These are phyloP conservation scores for Sphaerophoria rueppellii DNA, from an alignment of 2,888 invertebrate genomes.

Conservation along the genomic window DNA sequence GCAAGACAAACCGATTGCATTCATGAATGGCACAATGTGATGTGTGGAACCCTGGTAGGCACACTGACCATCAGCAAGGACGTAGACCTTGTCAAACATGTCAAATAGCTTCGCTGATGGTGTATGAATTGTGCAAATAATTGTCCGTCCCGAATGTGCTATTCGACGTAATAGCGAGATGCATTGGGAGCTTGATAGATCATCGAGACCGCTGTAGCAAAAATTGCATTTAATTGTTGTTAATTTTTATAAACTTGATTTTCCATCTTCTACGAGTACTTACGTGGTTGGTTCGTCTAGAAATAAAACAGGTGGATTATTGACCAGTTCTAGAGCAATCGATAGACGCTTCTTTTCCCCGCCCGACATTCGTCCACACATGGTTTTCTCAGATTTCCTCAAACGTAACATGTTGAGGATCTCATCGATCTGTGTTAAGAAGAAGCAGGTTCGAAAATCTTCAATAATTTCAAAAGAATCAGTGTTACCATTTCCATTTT, in stretches of 20 bases:
- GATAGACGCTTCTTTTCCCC: conserved; percentile 97
- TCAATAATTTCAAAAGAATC: neutral
- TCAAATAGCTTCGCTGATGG: conserved; percentile 96
- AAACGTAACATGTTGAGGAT: conserved; percentile 92
- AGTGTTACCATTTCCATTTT: conserved; percentile 88
- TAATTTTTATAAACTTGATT: conserved; percentile 19
- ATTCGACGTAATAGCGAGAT: conserved; percentile 91
- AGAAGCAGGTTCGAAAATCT: neutral
- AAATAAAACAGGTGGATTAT: conserved; percentile 97
- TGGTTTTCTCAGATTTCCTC: conserved; percentile 88
- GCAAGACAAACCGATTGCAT: conserved; percentile 90
- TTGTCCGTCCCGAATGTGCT: conserved; percentile 93
- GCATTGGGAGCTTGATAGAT: conserved; percentile 94
- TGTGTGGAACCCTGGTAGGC: conserved; percentile 92
- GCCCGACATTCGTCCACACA: conserved; percentile 90
- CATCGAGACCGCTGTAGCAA: conserved; percentile 91
- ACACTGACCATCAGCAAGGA: conserved; percentile 94
- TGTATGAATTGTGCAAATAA: conserved; percentile 97
- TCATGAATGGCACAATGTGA: conserved; percentile 92
- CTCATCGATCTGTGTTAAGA: conserved; percentile 89
- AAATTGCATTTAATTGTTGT: neutral
- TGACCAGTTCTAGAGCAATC: conserved; percentile 94
- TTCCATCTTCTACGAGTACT: conserved; percentile 76
- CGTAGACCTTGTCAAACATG: conserved; percentile 95
- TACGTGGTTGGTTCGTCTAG: conserved; percentile 98